These are phyloP conservation scores for Ptilonorhynchus violaceus DNA, from an alignment of 2,113 vertebrate species.

Conservation along the genomic window DNA sequence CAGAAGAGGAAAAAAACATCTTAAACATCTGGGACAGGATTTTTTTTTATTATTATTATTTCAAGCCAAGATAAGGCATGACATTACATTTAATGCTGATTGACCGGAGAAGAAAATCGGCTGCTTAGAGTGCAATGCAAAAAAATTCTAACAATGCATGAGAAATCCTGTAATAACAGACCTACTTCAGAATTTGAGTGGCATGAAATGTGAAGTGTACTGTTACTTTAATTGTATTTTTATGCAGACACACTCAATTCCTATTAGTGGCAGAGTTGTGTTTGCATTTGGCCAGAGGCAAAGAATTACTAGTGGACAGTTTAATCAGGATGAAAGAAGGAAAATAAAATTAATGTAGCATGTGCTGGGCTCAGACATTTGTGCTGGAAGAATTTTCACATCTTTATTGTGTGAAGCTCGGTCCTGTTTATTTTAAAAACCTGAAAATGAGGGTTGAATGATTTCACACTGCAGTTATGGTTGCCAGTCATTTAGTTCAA, in stretches of 20 bases:
- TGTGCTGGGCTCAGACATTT: constrained; percentile 27
- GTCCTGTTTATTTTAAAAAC: constrained; percentile 33
- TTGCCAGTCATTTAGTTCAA: constrained; percentile 7
- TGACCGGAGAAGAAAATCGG: neutral
- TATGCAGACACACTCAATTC: constrained; percentile 50
- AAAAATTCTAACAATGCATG: constrained; percentile 33
- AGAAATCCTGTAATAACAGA: constrained; percentile 38
- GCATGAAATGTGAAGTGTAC: constrained; percentile 51
- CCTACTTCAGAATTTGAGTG: constrained; percentile 14
- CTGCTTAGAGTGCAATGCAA: neutral
- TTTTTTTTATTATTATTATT: neutral
- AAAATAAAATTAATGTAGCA: constrained; percentile 69
- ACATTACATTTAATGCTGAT: constrained; percentile 1
- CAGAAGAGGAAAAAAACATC: neutral
- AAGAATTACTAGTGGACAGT: constrained; percentile 66
- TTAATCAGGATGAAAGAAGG: constrained; percentile 67
- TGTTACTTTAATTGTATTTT: constrained; percentile 64
- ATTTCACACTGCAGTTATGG: neutral
- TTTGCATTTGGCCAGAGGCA: constrained; percentile 60
- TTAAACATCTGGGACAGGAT: neutral
- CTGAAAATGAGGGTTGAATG: neutral
- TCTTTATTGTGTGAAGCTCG: constrained; percentile 30
- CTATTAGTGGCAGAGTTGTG: constrained; percentile 55
- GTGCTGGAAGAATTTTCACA: constrained; percentile 20
- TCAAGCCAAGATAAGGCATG: neutral